phyloP scores from a whole-genome alignment of 2,113 vertebrate species.

The Furnarius figulus region DNA sequence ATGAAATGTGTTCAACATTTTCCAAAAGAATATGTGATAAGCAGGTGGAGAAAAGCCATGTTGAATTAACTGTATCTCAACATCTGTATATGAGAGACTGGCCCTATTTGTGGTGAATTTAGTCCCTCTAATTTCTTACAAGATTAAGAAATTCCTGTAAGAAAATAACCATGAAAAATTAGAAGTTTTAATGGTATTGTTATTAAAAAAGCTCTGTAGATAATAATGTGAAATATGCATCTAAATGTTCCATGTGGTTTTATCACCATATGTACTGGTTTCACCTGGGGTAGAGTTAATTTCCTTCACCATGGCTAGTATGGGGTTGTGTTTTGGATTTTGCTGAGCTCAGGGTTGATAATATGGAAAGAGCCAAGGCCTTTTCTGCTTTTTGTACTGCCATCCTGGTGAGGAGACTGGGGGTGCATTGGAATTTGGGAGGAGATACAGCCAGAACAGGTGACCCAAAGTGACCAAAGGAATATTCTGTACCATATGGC shows the following conservation, averaged over 20 bases:
- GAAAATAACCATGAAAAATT: background rate
- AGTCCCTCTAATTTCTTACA: background rate
- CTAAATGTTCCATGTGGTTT: background rate
- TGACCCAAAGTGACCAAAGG: background rate
- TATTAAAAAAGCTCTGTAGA: background rate
- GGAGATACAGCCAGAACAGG: background rate
- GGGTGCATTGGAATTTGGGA: background rate
- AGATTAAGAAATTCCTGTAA: background rate
- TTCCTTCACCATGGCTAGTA: background rate
- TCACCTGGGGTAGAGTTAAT: background rate
- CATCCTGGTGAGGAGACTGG: background rate
- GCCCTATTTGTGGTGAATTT: background rate
- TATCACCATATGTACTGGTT: background rate
- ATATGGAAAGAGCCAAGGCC: background rate
- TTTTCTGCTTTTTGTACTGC: background rate
- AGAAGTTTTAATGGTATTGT: background rate
- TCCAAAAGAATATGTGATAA: background rate
- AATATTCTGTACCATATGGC: background rate
- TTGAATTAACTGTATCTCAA: background rate
- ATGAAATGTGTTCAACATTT: fast-evolving
- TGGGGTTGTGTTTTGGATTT: background rate
- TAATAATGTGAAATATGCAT: background rate
- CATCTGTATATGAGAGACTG: background rate
- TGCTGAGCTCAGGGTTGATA: background rate
- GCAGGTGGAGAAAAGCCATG: background rate